Evolutionary conservation across 2,113 vertebrate genomes (phyloP), one percentile per base, ranked within the genome.

Genomic region (Cinclus mexicanus): DNA sequence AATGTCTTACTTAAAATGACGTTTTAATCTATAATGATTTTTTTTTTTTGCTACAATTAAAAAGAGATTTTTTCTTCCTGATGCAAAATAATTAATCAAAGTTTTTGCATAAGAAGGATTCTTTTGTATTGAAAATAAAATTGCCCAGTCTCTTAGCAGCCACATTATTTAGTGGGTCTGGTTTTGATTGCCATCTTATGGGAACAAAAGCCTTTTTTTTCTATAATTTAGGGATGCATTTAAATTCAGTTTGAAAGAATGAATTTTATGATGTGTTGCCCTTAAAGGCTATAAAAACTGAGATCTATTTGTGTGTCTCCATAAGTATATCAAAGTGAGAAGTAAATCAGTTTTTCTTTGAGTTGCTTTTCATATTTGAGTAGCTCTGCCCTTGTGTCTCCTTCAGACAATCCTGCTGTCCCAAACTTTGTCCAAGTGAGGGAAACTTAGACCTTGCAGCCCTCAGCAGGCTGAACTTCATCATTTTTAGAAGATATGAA

Each of bases 21-120:
- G 91, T 96, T 97, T 97, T 92, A 95, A 97, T 98, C 97, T 95
- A 97, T 97, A 96, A 93, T 87, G 94, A 90, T 83, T 96, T 94
- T 97, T 93, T 95, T 95, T 97, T 92, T 84, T 94, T 65, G 12
- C 89, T 92, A 14, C 94, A 89, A 96, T 97, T 96, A 91, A 94
- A 80, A 90, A 68, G 84, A 89, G 55, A 86, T 93, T 76, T 79
- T 41, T 93, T 93, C 74, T 89, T 78, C 47, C 29, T 77, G 56
- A 93, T 87, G 55, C 82, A 82, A 69, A 95, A 95, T 90, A 93
- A 95, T 97, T 93, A 82, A 96, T 87, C 78, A 91, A 88, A 77
- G 33, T 79, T 70, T 96, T 94, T 94, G 64, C 41, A 56, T 95
- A 59, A 56, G 44, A 44, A 84, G 69, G 31, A 8, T 67, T 83